Evolutionary conservation across 2,888 invertebrate genomes (phyloP), one percentile per base, ranked within the genome.

Genomic region (Desoria tigrina): DNA sequence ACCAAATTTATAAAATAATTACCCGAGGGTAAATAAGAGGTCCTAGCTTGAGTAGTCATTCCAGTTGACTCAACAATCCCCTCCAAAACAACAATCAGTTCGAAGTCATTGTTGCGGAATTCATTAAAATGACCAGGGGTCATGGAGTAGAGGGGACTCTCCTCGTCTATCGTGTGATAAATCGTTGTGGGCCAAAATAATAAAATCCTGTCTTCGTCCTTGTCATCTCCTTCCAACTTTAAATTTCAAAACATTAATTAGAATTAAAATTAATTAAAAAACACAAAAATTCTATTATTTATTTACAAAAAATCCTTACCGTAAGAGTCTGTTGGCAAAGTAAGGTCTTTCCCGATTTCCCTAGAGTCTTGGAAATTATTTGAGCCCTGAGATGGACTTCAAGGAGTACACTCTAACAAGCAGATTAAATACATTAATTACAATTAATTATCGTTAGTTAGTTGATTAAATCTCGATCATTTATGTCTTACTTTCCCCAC

Each of bases 61-160:
- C 90, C 91, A 0, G 95, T 95, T 0, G 92, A 92, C 79, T 94
- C 94, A 2, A 76, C 75, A 28, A 89, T 89, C 1, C 94, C 95
- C 82, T 94, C 94, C 28, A 95, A 84, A 50, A 94, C 88, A 2
- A 91, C 90, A 51, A 95, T 87, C 78, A 96, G 84, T 83, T 95
- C 89, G 78, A 95, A 90, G 7, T 11, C 26, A 7, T 11, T 3
- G 26, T 21, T 51, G 4, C 21, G 45, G n/a, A 45, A 45, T 16
- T 45, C 21, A 6, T 7, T 57, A 21, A 57, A 57, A 16, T 32
- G 11, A 4, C 28, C n/a, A 11, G 27, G n/a, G 11, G 14, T 23
- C 57, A 42, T 57, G 39, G 57, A 57, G 81, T 89, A 97, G 28
- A 99, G 85, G 0, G 98, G 98, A 76, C 94, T 94, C 50, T 79